phyloP scores from a whole-genome alignment of 2,113 vertebrate genomes.

The Albula goreensis region DNA sequence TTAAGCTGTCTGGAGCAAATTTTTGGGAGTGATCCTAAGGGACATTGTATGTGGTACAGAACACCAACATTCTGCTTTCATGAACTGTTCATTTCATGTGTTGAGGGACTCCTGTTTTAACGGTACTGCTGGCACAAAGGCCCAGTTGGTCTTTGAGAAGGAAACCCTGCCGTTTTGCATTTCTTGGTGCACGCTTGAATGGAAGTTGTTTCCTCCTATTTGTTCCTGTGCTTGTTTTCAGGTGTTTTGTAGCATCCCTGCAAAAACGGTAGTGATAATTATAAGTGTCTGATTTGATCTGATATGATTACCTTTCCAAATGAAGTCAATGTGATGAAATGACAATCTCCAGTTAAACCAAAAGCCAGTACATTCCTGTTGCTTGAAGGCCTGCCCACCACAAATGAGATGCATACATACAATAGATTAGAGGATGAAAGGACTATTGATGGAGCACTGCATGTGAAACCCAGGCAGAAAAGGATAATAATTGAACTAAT shows the following conservation, averaged over 20 bases:
- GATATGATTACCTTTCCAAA: no score
- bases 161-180: not conserved
- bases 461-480: not conserved
- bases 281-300: no score
- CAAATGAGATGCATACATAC: not conserved
- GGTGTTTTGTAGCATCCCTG: no score
- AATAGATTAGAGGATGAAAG: not conserved
- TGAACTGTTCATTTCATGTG: not conserved
- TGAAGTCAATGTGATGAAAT: no score
- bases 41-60: not conserved
- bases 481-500: not conserved
- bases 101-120: not conserved
- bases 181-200: not conserved
- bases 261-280: no score
- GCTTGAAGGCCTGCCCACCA: not conserved
- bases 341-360: not conserved
- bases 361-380: not conserved
- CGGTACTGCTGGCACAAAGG: not conserved
- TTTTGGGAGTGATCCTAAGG: not conserved
- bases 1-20: not conserved
- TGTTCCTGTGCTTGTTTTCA: no score
- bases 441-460: not conserved
- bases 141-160: not conserved
- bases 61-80: not conserved
- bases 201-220: not conserved